Conservation (phyloP, 2,113 vertebrate genomes). For the Micronycteris hirsuta region DNA sequence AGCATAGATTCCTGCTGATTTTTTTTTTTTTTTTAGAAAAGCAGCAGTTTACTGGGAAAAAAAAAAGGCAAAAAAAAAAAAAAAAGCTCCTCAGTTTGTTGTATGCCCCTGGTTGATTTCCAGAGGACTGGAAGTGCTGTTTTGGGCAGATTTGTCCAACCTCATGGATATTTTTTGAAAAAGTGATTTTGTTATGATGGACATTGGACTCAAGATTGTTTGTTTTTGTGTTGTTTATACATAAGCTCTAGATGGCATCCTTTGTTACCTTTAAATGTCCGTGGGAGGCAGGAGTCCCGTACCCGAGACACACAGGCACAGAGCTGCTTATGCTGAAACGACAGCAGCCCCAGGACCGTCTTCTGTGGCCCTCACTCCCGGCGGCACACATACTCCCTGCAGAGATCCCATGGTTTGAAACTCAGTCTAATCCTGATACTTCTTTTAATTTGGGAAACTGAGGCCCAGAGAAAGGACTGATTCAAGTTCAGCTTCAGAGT, state of each 20-base stretch:
- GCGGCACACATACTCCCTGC: not conserved
- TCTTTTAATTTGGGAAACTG: not conserved
- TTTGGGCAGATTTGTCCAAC: not conserved
- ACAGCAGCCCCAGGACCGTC: too few species aligned
- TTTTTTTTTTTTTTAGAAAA: not conserved
- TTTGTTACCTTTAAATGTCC: not conserved
- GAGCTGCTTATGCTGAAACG: not conserved
- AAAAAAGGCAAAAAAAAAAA: not conserved
- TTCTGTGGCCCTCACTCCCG: fast-evolving
- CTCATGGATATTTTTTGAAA: not conserved
- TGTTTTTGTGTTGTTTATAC: not conserved
- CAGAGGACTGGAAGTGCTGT: not conserved
- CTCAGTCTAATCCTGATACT: not conserved
- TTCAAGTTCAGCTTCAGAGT: not conserved
- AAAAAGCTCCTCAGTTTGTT: not conserved
- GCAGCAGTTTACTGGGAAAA: not conserved
- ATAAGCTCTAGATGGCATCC: not conserved
- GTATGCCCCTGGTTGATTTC: not conserved
- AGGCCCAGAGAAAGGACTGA: not conserved
- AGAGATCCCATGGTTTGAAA: not conserved
- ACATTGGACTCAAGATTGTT: not conserved
- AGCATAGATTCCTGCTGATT: not conserved
- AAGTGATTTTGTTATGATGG: not conserved
- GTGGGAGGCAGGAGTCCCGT: not conserved
- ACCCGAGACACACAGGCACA: fast-evolving